phyloP scores from a whole-genome alignment of 2,888 invertebrate species.

The Heliconius sara region DNA sequence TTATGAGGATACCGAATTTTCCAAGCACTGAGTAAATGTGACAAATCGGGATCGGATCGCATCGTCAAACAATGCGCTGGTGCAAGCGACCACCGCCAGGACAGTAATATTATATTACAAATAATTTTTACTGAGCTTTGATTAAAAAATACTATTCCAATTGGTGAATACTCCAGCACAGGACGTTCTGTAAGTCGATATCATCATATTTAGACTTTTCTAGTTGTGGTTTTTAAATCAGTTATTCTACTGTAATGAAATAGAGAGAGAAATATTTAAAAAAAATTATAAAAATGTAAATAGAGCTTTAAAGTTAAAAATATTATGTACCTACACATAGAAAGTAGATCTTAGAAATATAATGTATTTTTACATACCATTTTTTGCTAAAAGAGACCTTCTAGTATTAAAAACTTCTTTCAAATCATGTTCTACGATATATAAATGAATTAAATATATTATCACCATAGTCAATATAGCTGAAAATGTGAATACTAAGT shows the following conservation, averaged over 20 bases:
- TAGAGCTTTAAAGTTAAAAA: neutral
- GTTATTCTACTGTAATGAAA: too few relatives aligned
- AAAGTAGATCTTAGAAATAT: neutral
- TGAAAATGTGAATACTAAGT: constrained; percentile 60
- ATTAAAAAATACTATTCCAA: constrained; percentile 58
- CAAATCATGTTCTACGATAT: constrained; percentile 55
- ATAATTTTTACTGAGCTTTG: constrained; percentile 46
- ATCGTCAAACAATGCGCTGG: constrained; percentile 65
- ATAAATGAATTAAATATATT: constrained; percentile 62
- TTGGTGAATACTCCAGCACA: constrained; percentile 38
- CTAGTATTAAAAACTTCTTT: constrained; percentile 52
- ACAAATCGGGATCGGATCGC: constrained; percentile 59
- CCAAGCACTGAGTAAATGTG: constrained; percentile 56
- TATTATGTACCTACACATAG: neutral
- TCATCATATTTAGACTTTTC: neutral
- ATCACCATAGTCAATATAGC: constrained; percentile 56
- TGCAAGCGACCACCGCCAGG: constrained; percentile 61
- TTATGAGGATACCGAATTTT: constrained; percentile 55
- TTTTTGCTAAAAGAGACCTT: constrained; percentile 4
- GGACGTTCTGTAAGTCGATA: constrained; percentile 35
- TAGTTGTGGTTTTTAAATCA: too few relatives aligned
- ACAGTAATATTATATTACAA: constrained; percentile 60
- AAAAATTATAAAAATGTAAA: too few relatives aligned
- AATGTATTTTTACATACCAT: constrained; percentile 21
- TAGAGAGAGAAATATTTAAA: too few relatives aligned